Base-by-base conservation (phyloP, 2,113 vertebrate genomes). In the Motacilla alba region DNA sequence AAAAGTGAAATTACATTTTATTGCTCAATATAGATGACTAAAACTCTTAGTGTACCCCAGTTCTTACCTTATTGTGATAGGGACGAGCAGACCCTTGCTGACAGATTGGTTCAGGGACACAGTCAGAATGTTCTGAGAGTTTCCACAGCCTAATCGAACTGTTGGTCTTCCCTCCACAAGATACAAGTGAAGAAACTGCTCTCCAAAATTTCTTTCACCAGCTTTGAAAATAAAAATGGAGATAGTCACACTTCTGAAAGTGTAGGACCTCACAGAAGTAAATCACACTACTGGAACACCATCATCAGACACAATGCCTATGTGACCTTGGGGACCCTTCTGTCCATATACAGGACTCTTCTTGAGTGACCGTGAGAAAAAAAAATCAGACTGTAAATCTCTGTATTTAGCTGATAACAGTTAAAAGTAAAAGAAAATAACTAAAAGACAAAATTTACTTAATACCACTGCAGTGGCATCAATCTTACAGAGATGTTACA, bases 161-260 rank as follows among this genome's bases (percentile, higher is more conserved):
- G 93, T 97, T n/a, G 97, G 98, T 82, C 63, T 97, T 93, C 98
- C 98, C 78, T 99, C 98, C 94, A 98, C 80, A 69, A 99, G 98
- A 91, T 98, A 99, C n/a, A 99, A 93, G 50, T 99, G 98, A 84
- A 99, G 98, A 90, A 99, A 99, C 15, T 93, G 96, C 55, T 98
- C 95, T 58, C 98, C 98, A 62, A 97, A 97, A 95, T 98, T 98
- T 87, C 97, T 98, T 83, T 98, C 98, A 60, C 95, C 95, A 91
- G 97, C 98, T 99, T 96, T 91, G 97, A 97, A 96, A 84, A 96
- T 9, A 96, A 93, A 94, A 64, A 85, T 26, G 33, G 27, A 39
- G 37, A 92, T 7, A 46, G 50, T 97, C 35, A 97, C 31, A 49
- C 24, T 44, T 64, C 6, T 56, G 39, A 39, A 93, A 90, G 28